Percentiles rank a stretch among this genome's conserved stretches.
Evolutionary conservation across 2,888 invertebrate species (phyloP).

Genomic region (Cataglyphis altisquamis): DNA sequence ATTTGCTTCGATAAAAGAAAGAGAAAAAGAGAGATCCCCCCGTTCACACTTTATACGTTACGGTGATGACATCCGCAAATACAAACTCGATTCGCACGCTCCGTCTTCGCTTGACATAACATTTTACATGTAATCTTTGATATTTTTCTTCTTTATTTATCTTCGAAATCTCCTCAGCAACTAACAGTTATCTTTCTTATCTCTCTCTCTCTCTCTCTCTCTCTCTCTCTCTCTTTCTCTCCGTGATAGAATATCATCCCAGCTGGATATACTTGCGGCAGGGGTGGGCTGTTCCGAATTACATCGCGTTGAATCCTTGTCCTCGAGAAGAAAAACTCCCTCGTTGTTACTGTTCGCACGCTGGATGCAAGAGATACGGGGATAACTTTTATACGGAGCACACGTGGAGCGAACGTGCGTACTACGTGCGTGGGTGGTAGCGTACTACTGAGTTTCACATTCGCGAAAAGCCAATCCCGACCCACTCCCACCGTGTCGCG

Average conservation of each 20-base stretch:
- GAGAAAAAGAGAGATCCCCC: neutral
- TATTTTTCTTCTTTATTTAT: neutral
- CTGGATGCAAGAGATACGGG: constrained; percentile 86
- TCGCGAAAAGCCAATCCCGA: constrained; percentile 75
- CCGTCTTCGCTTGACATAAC: neutral
- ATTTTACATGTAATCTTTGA: neutral
- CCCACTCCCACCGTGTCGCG: constrained; percentile 51
- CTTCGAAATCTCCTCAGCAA: neutral
- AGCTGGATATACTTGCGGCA: constrained; percentile 24
- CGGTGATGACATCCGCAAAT: neutral
- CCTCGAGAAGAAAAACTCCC: constrained; percentile 79
- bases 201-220: neutral
- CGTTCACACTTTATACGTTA: constrained; percentile 7
- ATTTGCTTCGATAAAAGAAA: neutral
- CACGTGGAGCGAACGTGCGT: constrained; percentile 86
- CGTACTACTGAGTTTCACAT: constrained; percentile 85
- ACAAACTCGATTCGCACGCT: neutral
- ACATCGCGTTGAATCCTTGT: constrained; percentile 84
- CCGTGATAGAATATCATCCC: neutral
- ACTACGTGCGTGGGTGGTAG: constrained; percentile 87
- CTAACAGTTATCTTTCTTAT: neutral
- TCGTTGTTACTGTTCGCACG: constrained; percentile 29
- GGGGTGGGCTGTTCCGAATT: constrained; percentile 21
- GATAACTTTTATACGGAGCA: constrained; percentile 77
- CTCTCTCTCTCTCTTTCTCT: neutral